phyloP scores from a whole-genome alignment of 2,797 vertebrate genomes.

The Varecia variegata region DNA sequence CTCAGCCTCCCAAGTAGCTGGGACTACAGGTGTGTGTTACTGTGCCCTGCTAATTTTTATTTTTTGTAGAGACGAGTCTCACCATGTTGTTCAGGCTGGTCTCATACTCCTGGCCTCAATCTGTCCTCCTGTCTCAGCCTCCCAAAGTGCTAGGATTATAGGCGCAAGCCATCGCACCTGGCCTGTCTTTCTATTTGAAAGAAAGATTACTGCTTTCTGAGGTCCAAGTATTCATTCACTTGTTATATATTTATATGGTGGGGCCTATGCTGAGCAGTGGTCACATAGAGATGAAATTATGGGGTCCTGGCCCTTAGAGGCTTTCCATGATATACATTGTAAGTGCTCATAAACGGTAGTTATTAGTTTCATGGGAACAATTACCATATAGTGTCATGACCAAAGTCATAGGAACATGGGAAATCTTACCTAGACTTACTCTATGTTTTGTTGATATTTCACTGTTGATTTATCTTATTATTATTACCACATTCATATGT shows the following conservation, averaged over 20 bases:
- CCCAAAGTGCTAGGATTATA: neutral
- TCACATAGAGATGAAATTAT: neutral
- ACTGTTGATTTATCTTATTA: neutral
- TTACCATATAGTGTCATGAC: neutral
- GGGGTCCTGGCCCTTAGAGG: neutral
- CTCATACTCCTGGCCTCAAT: neutral
- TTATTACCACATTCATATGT: neutral
- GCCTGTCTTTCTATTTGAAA: conserved; percentile 30
- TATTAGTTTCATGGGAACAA: neutral
- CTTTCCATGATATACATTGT: neutral
- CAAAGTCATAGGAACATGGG: neutral
- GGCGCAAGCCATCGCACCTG: neutral
- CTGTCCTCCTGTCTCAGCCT: neutral
- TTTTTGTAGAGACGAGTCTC: neutral
- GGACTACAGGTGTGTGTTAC: neutral
- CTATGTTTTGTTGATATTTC: neutral
- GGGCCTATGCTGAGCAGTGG: neutral
- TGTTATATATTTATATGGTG: neutral
- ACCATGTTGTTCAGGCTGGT: neutral
- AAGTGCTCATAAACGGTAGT: neutral
- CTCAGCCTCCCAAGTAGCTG: neutral
- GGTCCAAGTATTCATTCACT: neutral
- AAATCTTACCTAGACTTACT: neutral
- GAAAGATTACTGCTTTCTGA: neutral
- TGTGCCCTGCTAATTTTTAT: neutral